Percentiles rank a stretch among this genome's conserved stretches.
Conservation (phyloP, 1,140 invertebrate genomes). For the Drosophila murphyi region DNA sequence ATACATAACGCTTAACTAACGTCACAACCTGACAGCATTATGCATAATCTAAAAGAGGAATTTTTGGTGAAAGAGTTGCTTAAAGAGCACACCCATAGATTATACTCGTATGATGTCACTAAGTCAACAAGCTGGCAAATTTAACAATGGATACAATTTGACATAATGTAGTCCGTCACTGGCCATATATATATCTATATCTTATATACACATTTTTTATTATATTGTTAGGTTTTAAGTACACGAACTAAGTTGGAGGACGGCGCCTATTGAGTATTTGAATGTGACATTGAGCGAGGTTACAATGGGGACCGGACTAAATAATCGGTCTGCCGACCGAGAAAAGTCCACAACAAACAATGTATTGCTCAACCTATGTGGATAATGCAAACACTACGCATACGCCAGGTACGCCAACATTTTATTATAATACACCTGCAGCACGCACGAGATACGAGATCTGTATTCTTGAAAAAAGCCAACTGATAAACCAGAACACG, state of each 20-base stretch:
- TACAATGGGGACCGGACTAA: slow-evolving; percentile 1
- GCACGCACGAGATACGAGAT: slow-evolving; percentile 49
- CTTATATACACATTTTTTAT: not conserved
- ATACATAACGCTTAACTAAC: not conserved
- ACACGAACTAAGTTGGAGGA: not conserved
- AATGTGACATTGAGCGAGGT: slow-evolving; percentile 57
- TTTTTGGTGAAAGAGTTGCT: not conserved
- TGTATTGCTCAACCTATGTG: slow-evolving; percentile 12
- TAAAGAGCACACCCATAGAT: not conserved
- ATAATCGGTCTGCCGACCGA: slow-evolving; percentile 20
- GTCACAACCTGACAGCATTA: slow-evolving; percentile 7
- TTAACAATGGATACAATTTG: slow-evolving; percentile 33
- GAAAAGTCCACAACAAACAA: slow-evolving; percentile 37
- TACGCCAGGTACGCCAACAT: slow-evolving; percentile 54
- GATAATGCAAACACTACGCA: slow-evolving; percentile 65
- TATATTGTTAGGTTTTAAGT: slow-evolving; percentile 13
- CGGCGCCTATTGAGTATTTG: slow-evolving; percentile 12
- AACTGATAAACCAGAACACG: slow-evolving; percentile 21
- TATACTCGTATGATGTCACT: not conserved
- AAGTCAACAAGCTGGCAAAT: slow-evolving; percentile 4
- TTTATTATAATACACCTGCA: slow-evolving; percentile 68
- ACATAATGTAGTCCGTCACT: not conserved
- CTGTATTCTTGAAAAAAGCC: not conserved
- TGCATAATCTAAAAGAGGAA: not conserved
- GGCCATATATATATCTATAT: not conserved